Evolutionary conservation across 1,140 invertebrate genomes (phyloP).

Genomic region (Penaeus japonicus): DNA sequence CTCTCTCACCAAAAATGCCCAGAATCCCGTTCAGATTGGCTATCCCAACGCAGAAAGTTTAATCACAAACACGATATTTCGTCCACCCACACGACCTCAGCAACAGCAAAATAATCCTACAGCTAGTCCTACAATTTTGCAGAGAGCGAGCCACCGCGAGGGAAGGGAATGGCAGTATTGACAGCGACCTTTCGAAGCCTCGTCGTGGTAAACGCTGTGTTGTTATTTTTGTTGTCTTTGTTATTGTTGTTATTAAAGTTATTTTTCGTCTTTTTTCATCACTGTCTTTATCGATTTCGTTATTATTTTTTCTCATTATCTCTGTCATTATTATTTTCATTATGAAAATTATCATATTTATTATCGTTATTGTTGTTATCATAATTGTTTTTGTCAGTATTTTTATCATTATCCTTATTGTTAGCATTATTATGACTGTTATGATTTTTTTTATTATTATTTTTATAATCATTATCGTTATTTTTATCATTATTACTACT

Average conservation of each 20-base stretch:
- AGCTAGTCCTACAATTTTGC: too few relatives aligned
- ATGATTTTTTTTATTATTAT: constrained; percentile 3
- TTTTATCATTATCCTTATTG: constrained; percentile 21
- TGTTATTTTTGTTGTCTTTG: too few relatives aligned
- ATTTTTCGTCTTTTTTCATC: background rate
- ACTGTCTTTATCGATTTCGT: background rate
- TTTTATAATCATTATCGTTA: background rate
- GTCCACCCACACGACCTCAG: too few relatives aligned
- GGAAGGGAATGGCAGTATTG: too few relatives aligned
- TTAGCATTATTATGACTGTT: background rate
- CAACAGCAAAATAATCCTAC: too few relatives aligned
- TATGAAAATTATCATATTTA: background rate
- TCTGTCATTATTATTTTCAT: constrained; percentile 7
- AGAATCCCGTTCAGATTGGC: too few relatives aligned
- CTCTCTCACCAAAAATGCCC: too few relatives aligned
- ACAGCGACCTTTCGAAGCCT: too few relatives aligned
- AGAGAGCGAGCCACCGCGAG: too few relatives aligned
- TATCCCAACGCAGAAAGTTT: too few relatives aligned
- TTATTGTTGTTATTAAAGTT: constrained; percentile 3
- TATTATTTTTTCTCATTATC: constrained; percentile 10
- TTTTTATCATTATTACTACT: constrained; percentile 9
- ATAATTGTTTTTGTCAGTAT: constrained; percentile 15
- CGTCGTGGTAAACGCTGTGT: too few relatives aligned
- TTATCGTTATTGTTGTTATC: background rate
- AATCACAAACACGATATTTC: too few relatives aligned